Evolutionary conservation across 2,888 invertebrate genomes (phyloP), one percentile per base, ranked within the genome.

Genomic region (Platycnemis pennipes): DNA sequence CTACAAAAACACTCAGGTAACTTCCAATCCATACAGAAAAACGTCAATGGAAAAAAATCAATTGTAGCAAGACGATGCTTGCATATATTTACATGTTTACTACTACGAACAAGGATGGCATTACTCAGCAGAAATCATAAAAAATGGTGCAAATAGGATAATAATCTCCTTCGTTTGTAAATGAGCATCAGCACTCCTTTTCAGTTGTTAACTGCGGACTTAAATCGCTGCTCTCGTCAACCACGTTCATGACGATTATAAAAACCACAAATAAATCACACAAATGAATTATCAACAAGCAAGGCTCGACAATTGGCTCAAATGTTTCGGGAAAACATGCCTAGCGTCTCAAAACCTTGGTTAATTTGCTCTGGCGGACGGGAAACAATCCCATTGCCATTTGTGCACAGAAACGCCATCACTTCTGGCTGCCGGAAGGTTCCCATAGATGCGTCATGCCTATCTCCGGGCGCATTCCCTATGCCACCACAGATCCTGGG

Each of bases 391-490:
- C 37, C 31, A 37, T 77, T 77, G 11, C 37, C 22, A 77, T 13
- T 77, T 13, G 77, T 13, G 37, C 37, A 77, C 5, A n/a, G 31
- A 31, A 77, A 77, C 44, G 69, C 53, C 63, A 91, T 63, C 63
- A 91, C 69, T 91, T 56, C 91, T 44, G 22, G 42, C n/a, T 63
- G 91, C 91, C 91, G 91, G 91, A 91, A 91, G 91, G 69, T 31
- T 42, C n/a, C 42, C 77, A 77, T 56, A 44, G 44, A 56, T 91
- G 42, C 91, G 44, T 63, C 91, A 63, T 91, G n/a, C 63, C 46
- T n/a, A 13, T 87, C 46, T n/a, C 2, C 87, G 45, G 26, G 46
- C n/a, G 87, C 63, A 91, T 91, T 56, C 63, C 44, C 26, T 63
- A 26, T 63, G 26, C 63, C 91, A n/a, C 91, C 37, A 26, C 42